Percentiles rank a stretch among this genome's conserved stretches.
phyloP scores from a whole-genome alignment of 2,797 vertebrate genomes.

The Thaleichthys pacificus region DNA sequence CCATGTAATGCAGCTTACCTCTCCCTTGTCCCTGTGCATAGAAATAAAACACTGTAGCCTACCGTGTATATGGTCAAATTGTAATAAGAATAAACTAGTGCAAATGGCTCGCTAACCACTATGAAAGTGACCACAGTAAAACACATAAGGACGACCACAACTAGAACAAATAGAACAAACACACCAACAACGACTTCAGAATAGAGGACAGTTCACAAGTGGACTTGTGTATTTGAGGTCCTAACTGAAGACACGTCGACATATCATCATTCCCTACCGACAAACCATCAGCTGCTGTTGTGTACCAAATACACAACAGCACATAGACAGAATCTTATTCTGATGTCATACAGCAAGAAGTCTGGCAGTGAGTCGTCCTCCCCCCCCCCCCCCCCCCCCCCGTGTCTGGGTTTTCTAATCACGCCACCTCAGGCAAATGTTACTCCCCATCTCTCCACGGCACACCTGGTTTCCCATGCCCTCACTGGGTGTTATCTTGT shows the following conservation, averaged over 20 bases:
- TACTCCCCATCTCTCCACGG: not conserved
- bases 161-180: too few relatives aligned
- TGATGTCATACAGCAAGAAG: slow-evolving; percentile 47
- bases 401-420: slow-evolving; percentile 2
- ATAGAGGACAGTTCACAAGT: too few relatives aligned
- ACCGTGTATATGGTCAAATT: too few relatives aligned
- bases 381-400: not conserved
- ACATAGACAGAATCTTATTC: slow-evolving; percentile 32
- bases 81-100: too few relatives aligned
- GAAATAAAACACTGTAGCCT: too few relatives aligned
- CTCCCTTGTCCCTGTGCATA: too few relatives aligned
- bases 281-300: slow-evolving; percentile 51
- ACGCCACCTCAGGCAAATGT: slow-evolving; percentile 45
- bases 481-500: slow-evolving; percentile 3
- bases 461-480: slow-evolving; percentile 54
- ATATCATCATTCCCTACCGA: too few relatives aligned
- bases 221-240: not conserved
- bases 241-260: slow-evolving; percentile 31
- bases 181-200: too few relatives aligned
- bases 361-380: slow-evolving; percentile 22
- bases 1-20: too few relatives aligned
- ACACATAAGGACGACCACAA: too few relatives aligned
- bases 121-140: too few relatives aligned
- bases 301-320: slow-evolving; percentile 27
- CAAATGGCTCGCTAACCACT: too few relatives aligned